Percentiles rank a stretch among this genome's conserved stretches.
phyloP scores from a whole-genome alignment of 2,113 vertebrate species.

The Forbesichthys papilliferus region DNA sequence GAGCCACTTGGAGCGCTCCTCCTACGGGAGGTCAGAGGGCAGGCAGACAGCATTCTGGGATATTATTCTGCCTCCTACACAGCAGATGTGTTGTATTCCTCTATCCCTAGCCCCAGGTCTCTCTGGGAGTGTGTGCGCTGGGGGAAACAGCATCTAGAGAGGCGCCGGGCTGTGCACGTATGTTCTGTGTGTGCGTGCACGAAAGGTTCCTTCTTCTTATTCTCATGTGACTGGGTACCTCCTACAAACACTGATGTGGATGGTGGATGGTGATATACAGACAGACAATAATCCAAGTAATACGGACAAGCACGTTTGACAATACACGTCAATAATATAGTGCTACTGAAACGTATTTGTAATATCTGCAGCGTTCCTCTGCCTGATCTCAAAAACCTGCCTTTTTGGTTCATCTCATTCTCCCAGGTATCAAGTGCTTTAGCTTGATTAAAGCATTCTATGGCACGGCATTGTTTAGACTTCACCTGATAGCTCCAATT shows the following conservation, averaged over 20 bases:
- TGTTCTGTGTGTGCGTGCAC: background rate
- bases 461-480: conserved; percentile 51
- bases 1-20: conserved; percentile 52
- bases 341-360: background rate
- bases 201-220: conserved; percentile 14
- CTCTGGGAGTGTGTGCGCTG: conserved; percentile 57
- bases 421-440: conserved; percentile 26
- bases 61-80: conserved; percentile 63
- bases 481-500: conserved; percentile 53
- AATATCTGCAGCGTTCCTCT: conserved; percentile 18
- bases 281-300: too few species aligned
- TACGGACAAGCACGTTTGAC: too few species aligned
- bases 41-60: conserved; percentile 64
- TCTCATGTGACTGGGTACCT: too few species aligned
- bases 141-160: conserved; percentile 45
- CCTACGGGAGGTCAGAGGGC: conserved; percentile 60
- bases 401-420: conserved; percentile 19
- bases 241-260: too few species aligned
- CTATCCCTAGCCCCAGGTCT: conserved; percentile 51
- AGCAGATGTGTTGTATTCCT: conserved; percentile 63
- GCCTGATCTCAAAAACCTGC: conserved; percentile 19
- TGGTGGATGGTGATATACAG: too few species aligned
- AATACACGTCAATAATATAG: too few species aligned
- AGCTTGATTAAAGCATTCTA: conserved; percentile 53
- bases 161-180: conserved; percentile 15